Base-by-base conservation (phyloP, 2,113 vertebrate genomes). In the Ammodytes dubius region DNA sequence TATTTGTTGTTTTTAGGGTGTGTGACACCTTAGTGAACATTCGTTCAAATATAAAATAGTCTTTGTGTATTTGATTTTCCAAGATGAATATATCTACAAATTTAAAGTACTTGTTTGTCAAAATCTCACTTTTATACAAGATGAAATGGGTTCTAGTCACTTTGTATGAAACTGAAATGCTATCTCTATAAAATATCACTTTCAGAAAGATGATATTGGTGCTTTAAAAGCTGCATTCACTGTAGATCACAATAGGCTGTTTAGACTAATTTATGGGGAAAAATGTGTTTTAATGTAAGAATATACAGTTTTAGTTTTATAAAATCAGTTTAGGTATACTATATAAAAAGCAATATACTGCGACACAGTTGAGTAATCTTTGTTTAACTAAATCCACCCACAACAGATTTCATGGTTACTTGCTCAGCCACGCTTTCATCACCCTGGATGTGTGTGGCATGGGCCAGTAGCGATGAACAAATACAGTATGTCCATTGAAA, bases 401-500 rank as follows among this genome's bases (percentile, higher is more conserved):
- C 61, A 86, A 68, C 80, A 69, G 81, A 89, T 89, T 86, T 89
- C 78, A 88, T 79, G 87, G 88, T 71, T 87, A 19, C 76, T 89
- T 71, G 79, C 79, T 87, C 77, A 54, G 81, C 79, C 70, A 6
- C 63, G 46, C 79, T 90, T 90, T 89, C 89, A 84, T 86, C 83
- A 81, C 81, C 35, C 72, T 84, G 64, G 70, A 86, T 77, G 72
- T 91, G 89, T 90, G 87, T 85, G 82, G 81, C 85, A 85, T 78
- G 78, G 75, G 60, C 72, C 77, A 81, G 71, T 75, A 61, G 73
- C 3, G 72, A 68, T 39, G 59, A 50, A 89, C 84, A 90, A 86
- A 83, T 84, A 88, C 92, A 86, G 83, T 84, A 70, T 85, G 63
- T 74, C 69, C 67, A 79, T 83, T 88, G 76, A 90, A 91, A 91